Base-by-base conservation (phyloP, 1,140 invertebrate genomes). In the Euwallacea similis region DNA sequence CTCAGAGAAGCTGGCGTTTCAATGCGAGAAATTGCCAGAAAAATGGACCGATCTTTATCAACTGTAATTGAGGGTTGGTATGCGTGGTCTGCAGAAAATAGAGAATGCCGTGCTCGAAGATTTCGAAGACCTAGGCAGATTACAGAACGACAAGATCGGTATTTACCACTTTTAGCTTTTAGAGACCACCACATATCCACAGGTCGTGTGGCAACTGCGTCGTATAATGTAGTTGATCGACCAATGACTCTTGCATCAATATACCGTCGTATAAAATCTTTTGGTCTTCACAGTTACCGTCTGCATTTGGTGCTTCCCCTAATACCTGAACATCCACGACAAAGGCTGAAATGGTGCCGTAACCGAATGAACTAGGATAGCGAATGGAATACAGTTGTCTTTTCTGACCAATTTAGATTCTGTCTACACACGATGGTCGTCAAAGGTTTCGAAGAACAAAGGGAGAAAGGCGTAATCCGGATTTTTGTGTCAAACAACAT, bases 371-470 rank as follows among this genome's bases (percentile, higher is more conserved):
- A 60, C 16, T 60, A 41, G 58, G 3, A 60, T 42, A 13, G 21
- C 9, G 21, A 60, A 13, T 60, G 58, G 58, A 60, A 60, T 15
- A 13, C 58, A 42, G 3, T 60, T 41, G 58, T 60, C 4, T 60
- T 60, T 42, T 41, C 21, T 16, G 58, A 60, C 42, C 21, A 60
- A 60, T 60, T 11, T 11, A 21, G 58, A 42, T 60, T 60, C 41
- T 60, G 58, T 42, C 41, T 41, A 60, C 13, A 15, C 53, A 55
- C 15, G 58, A 60, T 60, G 58, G 58, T 9, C 21, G 16, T n/a
- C n/a, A n/a, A n/a, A n/a, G n/a, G n/a, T n/a, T n/a, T n/a, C n/a
- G n/a, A n/a, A n/a, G n/a, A n/a, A n/a, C n/a, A n/a, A n/a, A n/a
- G n/a, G n/a, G n/a, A n/a, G n/a, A n/a, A n/a, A n/a, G n/a, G n/a